Evolutionary conservation across 2,797 vertebrate genomes (phyloP).

Genomic region (Coregonus suidteri): DNA sequence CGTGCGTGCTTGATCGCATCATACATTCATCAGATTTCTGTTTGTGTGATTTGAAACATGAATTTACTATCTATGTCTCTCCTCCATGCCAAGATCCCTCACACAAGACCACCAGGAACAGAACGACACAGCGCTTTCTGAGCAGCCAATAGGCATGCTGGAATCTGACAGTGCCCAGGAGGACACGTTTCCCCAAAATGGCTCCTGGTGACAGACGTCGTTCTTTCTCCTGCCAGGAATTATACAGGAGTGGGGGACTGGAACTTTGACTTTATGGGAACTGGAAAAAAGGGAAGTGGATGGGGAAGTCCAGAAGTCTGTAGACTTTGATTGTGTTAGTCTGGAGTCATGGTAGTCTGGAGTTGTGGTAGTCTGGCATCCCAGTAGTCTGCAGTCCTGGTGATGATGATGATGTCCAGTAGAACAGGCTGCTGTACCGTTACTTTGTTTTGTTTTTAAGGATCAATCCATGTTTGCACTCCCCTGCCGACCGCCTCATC

Average conservation of each 20-base stretch:
- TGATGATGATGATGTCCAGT: not conserved
- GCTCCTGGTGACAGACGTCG: constrained; percentile 26
- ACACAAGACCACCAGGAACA: constrained; percentile 84
- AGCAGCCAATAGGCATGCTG: constrained; percentile 66
- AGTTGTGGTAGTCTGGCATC: not conserved
- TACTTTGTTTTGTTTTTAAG: constrained; percentile 71
- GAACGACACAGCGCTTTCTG: constrained; percentile 83
- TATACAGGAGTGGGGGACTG: constrained; percentile 32
- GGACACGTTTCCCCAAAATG: constrained; percentile 46
- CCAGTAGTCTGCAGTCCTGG: not conserved
- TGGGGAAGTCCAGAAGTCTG: constrained; percentile 59
- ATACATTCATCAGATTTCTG: not conserved
- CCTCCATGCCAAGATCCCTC: constrained; percentile 80
- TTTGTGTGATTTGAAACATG: not conserved
- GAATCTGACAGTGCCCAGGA: constrained; percentile 37
- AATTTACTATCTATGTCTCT: constrained; percentile 14
- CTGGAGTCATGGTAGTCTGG: not conserved
- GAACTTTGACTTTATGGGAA: constrained; percentile 52
- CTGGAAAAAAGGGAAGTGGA: constrained; percentile 46
- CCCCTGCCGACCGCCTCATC: constrained; percentile 55
- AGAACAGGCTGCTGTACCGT: constrained; percentile 64
- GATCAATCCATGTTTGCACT: constrained; percentile 63
- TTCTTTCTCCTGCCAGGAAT: not conserved
- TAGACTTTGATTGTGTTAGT: constrained; percentile 39
- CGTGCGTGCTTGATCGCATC: too few relatives aligned